phyloP scores from a whole-genome alignment of 2,797 vertebrate genomes.

The Eulemur albifrons region DNA sequence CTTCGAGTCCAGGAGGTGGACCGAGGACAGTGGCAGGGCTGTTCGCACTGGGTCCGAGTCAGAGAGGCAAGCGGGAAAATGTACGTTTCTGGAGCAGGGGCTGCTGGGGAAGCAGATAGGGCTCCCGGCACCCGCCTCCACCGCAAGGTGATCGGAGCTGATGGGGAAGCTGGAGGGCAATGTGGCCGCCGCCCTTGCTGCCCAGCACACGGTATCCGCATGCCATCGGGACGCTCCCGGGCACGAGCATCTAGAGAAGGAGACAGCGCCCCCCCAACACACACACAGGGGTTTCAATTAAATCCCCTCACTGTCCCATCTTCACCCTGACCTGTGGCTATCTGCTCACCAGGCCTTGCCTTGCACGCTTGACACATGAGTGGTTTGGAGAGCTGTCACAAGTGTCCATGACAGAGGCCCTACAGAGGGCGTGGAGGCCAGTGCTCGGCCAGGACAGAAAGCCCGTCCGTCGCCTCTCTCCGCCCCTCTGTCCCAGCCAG shows the following conservation, averaged over 20 bases:
- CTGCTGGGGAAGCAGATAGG: not conserved
- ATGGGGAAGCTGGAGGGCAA: not conserved
- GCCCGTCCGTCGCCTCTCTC: not conserved
- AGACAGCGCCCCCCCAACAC: too few species aligned
- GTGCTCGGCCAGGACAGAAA: not conserved
- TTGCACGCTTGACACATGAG: fast-evolving
- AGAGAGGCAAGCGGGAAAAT: not conserved
- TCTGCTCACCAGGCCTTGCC: not conserved
- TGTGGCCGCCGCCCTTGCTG: not conserved
- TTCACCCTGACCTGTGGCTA: not conserved
- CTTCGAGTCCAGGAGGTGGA: not conserved
- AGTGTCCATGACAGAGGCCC: not conserved
- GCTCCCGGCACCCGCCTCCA: fast-evolving
- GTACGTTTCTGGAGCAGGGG: not conserved
- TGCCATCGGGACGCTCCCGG: fast-evolving
- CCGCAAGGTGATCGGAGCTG: not conserved
- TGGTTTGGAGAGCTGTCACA: not conserved
- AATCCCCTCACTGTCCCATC: not conserved
- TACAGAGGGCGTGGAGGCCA: not conserved
- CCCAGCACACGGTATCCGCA: fast-evolving
- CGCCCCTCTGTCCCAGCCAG: not conserved
- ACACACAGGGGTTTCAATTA: not conserved
- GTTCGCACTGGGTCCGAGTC: not conserved
- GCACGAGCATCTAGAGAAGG: not conserved
- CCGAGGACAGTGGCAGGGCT: too few species aligned